Conservation (phyloP, 2,113 vertebrate genomes). For the Eulemur rufifrons region DNA sequence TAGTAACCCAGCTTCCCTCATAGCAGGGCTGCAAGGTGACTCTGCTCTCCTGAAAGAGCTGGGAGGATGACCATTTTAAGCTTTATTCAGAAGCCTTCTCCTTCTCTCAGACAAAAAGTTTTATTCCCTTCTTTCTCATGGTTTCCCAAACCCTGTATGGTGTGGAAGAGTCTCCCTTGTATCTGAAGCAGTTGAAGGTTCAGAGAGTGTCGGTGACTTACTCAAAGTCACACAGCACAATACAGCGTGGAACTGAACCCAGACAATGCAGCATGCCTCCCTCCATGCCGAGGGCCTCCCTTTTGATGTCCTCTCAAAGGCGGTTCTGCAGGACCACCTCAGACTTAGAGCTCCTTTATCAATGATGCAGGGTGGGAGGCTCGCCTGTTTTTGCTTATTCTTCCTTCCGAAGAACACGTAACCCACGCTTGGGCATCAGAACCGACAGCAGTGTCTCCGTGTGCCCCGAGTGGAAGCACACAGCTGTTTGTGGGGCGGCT, state of each 20-base stretch:
- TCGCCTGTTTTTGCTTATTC: neutral
- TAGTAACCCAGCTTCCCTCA: neutral
- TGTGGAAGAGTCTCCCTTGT: neutral
- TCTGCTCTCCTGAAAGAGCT: neutral
- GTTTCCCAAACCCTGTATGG: neutral
- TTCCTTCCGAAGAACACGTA: neutral
- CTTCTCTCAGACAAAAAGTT: neutral
- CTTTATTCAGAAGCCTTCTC: neutral
- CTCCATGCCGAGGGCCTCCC: neutral
- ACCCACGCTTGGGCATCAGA: neutral
- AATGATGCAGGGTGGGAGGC: neutral
- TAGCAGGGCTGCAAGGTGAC: neutral
- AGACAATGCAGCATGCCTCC: neutral
- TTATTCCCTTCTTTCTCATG: neutral
- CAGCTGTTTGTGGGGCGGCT: neutral
- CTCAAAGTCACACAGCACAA: neutral
- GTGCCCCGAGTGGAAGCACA: neutral
- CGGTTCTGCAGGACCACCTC: neutral
- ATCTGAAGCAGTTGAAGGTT: neutral
- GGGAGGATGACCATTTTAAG: neutral
- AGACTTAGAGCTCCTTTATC: neutral
- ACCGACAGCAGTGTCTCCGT: accelerated
- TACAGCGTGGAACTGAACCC: neutral
- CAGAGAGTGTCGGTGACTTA: neutral
- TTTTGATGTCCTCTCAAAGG: neutral